A percentile compares a stretch with the other conserved stretches of the same genome.
Conservation (phyloP, 2,797 vertebrate species). For the Eospalax fontanierii region DNA sequence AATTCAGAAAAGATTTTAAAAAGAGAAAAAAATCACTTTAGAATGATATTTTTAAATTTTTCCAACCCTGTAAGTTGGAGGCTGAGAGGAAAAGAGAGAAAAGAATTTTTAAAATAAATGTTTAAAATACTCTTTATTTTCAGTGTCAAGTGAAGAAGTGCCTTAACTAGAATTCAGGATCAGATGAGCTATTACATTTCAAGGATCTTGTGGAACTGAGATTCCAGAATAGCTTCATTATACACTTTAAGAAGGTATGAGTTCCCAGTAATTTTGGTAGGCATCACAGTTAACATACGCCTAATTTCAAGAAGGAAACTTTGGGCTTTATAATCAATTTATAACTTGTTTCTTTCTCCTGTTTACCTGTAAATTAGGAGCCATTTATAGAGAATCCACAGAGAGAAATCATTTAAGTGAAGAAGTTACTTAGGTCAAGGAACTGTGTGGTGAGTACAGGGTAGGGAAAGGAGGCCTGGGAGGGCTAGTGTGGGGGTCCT, state of each 20-base stretch:
- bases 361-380: slow-evolving; percentile 16
- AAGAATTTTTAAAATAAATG: neutral
- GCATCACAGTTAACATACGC: neutral
- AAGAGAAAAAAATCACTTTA: slow-evolving; percentile 54
- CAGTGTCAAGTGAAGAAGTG: neutral
- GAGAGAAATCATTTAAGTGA: neutral
- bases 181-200: neutral
- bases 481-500: accelerated
- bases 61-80: slow-evolving; percentile 25
- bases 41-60: slow-evolving; percentile 58
- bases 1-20: slow-evolving; percentile 62
- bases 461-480: neutral
- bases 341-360: slow-evolving; percentile 16
- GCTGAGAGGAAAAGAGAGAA: neutral
- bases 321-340: neutral
- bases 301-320: slow-evolving; percentile 2
- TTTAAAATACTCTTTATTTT: slow-evolving; percentile 53
- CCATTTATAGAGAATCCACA: neutral
- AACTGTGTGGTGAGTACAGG: neutral
- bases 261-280: neutral
- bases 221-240: neutral
- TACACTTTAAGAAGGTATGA: neutral
- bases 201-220: neutral
- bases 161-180: neutral
- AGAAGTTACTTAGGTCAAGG: neutral